Conservation (phyloP, 1,140 invertebrate genomes). For the Acromyrmex charruanus region DNA sequence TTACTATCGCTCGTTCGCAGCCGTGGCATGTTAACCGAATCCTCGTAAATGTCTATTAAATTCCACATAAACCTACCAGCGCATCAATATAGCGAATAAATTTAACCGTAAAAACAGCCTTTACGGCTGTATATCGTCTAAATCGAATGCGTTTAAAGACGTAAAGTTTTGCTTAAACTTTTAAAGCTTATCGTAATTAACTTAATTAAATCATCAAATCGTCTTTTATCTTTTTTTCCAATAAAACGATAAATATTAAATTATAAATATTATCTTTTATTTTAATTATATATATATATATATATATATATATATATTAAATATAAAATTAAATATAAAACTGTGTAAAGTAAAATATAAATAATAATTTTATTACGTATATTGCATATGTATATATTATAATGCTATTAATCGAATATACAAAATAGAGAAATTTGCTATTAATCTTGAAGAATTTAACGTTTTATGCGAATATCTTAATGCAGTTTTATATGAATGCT, state of each 20-base stretch:
- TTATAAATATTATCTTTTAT: background rate
- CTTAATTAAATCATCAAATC: constrained; percentile 25
- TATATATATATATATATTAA: background rate
- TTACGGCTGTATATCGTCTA: constrained; percentile 4
- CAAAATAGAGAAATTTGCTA: background rate
- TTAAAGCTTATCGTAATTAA: constrained; percentile 5
- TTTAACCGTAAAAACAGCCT: constrained; percentile 34
- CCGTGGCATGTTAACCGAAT: constrained; percentile 20
- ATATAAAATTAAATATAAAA: background rate
- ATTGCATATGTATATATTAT: background rate
- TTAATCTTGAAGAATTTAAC: constrained; percentile 4
- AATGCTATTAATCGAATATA: background rate
- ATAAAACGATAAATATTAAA: background rate
- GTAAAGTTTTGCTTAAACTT: constrained; percentile 45
- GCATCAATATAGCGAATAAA: constrained; percentile 51
- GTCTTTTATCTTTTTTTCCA: constrained; percentile 3
- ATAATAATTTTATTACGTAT: background rate
- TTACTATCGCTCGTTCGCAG: constrained; percentile 23
- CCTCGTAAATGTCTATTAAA: constrained; percentile 56
- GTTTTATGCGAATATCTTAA: background rate
- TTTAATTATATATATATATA: background rate
- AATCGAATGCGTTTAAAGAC: constrained; percentile 35
- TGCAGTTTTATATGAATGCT: background rate
- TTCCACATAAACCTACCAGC: constrained; percentile 23
- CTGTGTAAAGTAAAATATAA: background rate